These are phyloP conservation scores for Axea sp. DNA, from an alignment of 2,888 invertebrate genomes.

Conservation along the genomic window DNA sequence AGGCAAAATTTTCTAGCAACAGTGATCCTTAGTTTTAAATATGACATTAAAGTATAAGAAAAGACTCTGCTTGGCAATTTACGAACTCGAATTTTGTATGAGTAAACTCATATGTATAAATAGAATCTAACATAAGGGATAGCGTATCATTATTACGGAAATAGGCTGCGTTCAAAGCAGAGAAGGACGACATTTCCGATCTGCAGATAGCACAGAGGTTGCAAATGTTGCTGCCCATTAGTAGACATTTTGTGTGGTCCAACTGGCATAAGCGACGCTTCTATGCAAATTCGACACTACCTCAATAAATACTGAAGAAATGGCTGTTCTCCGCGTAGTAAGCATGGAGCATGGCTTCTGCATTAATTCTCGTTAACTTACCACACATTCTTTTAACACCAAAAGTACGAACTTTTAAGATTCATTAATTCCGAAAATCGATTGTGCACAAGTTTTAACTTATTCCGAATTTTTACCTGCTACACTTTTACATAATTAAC, in stretches of 20 bases:
- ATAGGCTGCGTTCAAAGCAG: slow-evolving; percentile 44
- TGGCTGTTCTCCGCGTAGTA: slow-evolving; percentile 66
- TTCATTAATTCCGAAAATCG: slow-evolving; percentile 44
- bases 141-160: slow-evolving; percentile 60
- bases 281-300: slow-evolving; percentile 77
- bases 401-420: slow-evolving; percentile 40
- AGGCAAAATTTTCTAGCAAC: slow-evolving; percentile 3
- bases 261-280: slow-evolving; percentile 70
- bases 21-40: slow-evolving; percentile 24
- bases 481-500: not conserved
- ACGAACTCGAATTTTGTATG: slow-evolving; percentile 20
- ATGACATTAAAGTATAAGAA: slow-evolving; percentile 26
- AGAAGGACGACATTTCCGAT: slow-evolving; percentile 70
- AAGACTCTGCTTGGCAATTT: slow-evolving; percentile 16
- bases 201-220: slow-evolving; percentile 65
- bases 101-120: slow-evolving; percentile 54
- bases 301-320: slow-evolving; percentile 77
- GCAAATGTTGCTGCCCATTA: slow-evolving; percentile 72
- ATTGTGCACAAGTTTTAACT: too few relatives aligned
- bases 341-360: slow-evolving; percentile 68
- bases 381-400: slow-evolving; percentile 62
- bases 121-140: slow-evolving; percentile 48
- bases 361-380: slow-evolving; percentile 71
- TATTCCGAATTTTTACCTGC: too few relatives aligned
- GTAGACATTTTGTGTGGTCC: slow-evolving; percentile 79